Base-by-base conservation (phyloP, 2,888 invertebrate species). In the Zygothrica quintamaculata region DNA sequence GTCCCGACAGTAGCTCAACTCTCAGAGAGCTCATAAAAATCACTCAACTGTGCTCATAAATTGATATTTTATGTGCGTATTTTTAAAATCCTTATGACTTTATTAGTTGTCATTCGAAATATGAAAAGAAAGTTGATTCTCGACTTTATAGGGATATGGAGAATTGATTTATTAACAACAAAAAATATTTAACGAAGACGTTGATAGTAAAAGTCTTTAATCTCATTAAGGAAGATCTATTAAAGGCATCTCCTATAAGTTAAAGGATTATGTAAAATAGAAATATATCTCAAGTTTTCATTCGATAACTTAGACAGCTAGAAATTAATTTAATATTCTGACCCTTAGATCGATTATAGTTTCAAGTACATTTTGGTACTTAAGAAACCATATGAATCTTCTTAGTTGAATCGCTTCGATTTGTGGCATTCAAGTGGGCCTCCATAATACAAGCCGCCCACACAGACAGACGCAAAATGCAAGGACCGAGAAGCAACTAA, bases 31-130 rank as follows among this genome's bases (percentile, higher is more conserved):
- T 12, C 71, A 59, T 77, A 62, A 77, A 84, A 80, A 16, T 46
- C 22, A 42, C 52, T 50, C 42, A 31, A 12, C 42, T 12, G 15
- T 9, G 53, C 48, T 48, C 68, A 60, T 78, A 79, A 85, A 79
- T 72, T 42, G 29, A 75, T 67, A 40, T 64, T 80, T 77, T 55
- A 71, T 61, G 52, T 55, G 33, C 50, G 36, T 37, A 65, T 48
- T 56, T 62, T 36, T 8, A 9, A 42, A 61, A 61, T 61, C 51
- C 69, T 69, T 61, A 78, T 62, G 74, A 53, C 76, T 82, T 73
- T 82, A 75, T 80, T 75, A 84, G 55, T 59, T 68, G 53, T 59
- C 58, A 47, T 18, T 18, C 36, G 40, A 56, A 61, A 73, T 62
- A 60, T 53, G 58, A 29, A 34, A 64, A 42, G 52, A 36, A 43